Conservation (phyloP, 2,113 vertebrate species). For the Lichenostomus cassidix region DNA sequence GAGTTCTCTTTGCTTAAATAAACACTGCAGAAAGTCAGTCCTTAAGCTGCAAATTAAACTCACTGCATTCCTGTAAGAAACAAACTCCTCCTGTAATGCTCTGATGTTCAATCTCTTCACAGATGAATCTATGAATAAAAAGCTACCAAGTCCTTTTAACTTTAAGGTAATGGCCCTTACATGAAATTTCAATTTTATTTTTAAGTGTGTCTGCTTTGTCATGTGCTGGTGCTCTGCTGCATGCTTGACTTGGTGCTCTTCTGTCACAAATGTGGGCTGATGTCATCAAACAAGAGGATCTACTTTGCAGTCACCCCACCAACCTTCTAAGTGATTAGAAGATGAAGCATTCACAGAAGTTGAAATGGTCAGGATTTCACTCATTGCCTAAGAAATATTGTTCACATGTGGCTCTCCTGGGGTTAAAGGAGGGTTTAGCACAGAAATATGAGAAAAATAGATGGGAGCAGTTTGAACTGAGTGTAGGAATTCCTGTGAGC, state of each 20-base stretch:
- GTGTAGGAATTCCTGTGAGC: background rate
- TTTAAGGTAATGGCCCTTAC: constrained; percentile 67
- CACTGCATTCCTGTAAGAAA: background rate
- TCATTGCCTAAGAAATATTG: background rate
- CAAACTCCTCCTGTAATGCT: background rate
- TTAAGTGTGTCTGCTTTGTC: background rate
- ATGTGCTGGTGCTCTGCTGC: background rate
- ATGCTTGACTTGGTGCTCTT: background rate
- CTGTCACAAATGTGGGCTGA: background rate
- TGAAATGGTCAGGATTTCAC: background rate
- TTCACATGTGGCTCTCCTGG: rapidly evolving
- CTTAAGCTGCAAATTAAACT: background rate
- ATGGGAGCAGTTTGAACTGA: background rate
- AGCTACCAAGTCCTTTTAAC: constrained; percentile 74
- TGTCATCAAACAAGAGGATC: background rate
- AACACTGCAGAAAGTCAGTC: background rate
- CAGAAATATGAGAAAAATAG: background rate
- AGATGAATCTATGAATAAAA: constrained; percentile 88
- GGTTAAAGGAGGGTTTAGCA: background rate
- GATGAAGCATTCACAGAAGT: background rate
- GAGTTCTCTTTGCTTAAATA: background rate
- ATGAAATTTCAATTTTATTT: background rate
- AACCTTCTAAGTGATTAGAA: background rate
- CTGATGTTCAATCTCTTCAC: constrained; percentile 30
- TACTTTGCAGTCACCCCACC: background rate